Evolutionary conservation across 1,140 invertebrate genomes (phyloP).

Genomic region (Ericerus pela): DNA sequence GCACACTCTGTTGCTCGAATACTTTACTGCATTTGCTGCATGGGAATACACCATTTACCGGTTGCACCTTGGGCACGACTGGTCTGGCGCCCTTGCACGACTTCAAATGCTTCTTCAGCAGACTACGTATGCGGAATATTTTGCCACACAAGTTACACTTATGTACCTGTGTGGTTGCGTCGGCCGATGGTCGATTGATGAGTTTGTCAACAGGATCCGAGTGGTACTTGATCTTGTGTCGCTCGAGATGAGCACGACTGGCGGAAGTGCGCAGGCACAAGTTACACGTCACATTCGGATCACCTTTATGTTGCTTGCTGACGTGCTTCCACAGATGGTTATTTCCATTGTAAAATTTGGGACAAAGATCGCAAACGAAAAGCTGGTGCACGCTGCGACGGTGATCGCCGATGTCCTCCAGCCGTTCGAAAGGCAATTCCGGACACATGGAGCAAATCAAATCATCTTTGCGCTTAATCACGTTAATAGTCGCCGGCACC

Average conservation of each 20-base stretch:
- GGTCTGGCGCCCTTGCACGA: conserved; percentile 23
- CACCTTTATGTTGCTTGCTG: conserved; percentile 42
- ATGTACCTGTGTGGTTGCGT: conserved; percentile 12
- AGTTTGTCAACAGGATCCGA: conserved; percentile 22
- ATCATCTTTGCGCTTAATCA: conserved; percentile 21
- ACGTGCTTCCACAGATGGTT: conserved; percentile 49
- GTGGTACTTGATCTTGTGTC: conserved; percentile 43
- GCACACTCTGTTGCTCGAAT: conserved; percentile 16
- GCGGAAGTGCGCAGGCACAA: conserved; percentile 43
- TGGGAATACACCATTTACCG: conserved; percentile 19
- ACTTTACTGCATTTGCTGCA: conserved; percentile 21
- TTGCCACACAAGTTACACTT: conserved; percentile 24
- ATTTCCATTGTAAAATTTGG: conserved; percentile 43
- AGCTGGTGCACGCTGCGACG: conserved; percentile 37
- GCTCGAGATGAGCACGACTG: conserved; percentile 39
- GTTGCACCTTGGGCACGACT: background rate
- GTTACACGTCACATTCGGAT: conserved; percentile 42
- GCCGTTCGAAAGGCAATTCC: conserved; percentile 31
- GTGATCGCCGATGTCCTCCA: conserved; percentile 39
- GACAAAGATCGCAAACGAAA: conserved; percentile 45
- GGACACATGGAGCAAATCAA: conserved; percentile 34
- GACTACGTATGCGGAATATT: conserved; percentile 21
- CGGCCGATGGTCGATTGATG: background rate
- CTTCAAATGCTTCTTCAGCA: conserved; percentile 24
- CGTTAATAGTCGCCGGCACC: conserved; percentile 14